Evolutionary conservation across 2,888 invertebrate species (phyloP).

Genomic region (Lochmaea capreae): DNA sequence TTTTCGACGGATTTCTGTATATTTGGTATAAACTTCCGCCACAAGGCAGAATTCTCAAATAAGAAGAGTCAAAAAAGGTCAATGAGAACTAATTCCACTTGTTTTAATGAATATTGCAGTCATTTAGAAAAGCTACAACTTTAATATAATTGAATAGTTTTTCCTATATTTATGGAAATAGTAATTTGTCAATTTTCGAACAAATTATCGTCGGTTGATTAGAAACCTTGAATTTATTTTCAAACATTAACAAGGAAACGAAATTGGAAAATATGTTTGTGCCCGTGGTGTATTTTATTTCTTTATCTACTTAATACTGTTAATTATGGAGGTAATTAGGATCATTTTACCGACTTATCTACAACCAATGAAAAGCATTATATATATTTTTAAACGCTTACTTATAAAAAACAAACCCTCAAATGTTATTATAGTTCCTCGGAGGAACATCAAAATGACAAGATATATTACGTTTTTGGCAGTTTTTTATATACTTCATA

Average conservation of each 20-base stretch:
- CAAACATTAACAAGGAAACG: background rate
- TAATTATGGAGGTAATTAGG: background rate
- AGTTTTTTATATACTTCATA: background rate
- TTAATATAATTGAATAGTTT: too few relatives aligned
- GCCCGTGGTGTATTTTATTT: background rate
- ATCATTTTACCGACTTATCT: background rate
- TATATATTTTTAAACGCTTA: slow-evolving; percentile 3
- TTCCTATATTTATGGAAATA: background rate
- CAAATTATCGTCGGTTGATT: background rate
- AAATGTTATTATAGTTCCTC: background rate
- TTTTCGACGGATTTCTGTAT: too few relatives aligned
- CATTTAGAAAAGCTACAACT: too few relatives aligned
- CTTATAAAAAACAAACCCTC: background rate
- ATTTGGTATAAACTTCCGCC: too few relatives aligned
- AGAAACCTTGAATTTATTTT: slow-evolving; percentile 1
- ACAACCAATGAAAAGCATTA: slow-evolving; percentile 2
- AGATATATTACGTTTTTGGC: background rate
- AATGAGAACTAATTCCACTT: background rate
- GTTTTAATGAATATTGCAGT: background rate
- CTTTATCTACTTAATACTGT: background rate
- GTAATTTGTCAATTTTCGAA: background rate
- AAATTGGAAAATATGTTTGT: background rate
- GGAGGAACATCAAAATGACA: slow-evolving; percentile 12
- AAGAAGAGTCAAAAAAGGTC: too few relatives aligned
- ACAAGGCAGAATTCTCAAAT: too few relatives aligned